Base-by-base conservation (phyloP, 2,113 vertebrate species). In the Chloebia gouldiae region DNA sequence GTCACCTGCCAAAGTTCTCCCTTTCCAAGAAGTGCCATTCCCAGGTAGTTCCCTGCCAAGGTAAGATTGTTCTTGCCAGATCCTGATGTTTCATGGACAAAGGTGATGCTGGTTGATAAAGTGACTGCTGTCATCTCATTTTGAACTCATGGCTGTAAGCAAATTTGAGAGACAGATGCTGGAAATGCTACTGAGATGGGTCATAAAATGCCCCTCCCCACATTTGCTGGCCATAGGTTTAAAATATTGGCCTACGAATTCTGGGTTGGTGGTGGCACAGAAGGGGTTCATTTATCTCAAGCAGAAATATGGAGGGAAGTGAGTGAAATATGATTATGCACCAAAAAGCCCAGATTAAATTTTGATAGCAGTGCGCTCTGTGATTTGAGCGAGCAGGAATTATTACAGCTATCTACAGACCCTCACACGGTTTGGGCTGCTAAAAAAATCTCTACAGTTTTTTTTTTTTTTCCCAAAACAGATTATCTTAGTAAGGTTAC, bases 291-390 rank as follows among this genome's bases (percentile, higher is more conserved):
- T 96, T 97, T 96, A 92, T 96, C 89, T 97, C 85, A 91, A 78
- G 60, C 33, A 81, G 75, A 94, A 90, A 82, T 51, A 85, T 42
- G 91, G 93, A 96, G 72, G 88, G 89, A 95, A 97, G 85, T 75
- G 94, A 96, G 28, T 91, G 84, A 93, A 96, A 95, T 95, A 93
- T 78, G 88, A 97, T 96, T 90, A 96, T 64, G 80, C 69, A 69
- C 70, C 54, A 90, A 91, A 90, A 64, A 81, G 59, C 63, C 84
- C 78, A 80, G 95, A 97, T 95, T 96, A 97, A 96, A 95, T 92
- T 94, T 91, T 66, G 61, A 60, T 66, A 42, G 31, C n/a, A 57
- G 86, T 31, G 61, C 50, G 51, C 80, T 86, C 79, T 80, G 81
- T 7, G 21, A 91, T 85, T 78, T 47, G 68, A 44, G 57, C 15